Evolutionary conservation across 2,888 invertebrate species (phyloP), one percentile per base, ranked within the genome.

Genomic region (Amblyjoppa fuscipennis): DNA sequence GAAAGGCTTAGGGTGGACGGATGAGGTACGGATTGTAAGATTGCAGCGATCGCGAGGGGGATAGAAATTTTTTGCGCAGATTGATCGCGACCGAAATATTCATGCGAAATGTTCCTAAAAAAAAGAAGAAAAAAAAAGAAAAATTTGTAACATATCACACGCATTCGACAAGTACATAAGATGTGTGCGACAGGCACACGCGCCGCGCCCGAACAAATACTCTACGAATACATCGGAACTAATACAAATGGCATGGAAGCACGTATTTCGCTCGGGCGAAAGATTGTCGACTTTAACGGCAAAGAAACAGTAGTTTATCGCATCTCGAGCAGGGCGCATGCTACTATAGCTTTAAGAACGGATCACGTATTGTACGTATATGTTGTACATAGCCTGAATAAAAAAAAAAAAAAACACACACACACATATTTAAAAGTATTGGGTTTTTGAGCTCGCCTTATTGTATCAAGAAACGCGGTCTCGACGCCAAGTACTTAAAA

Each of bases 381-480:
- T 93, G 93, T 93, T 93, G 93, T 93, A 93, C 90, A 93, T 93
- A 93, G 93, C 92, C 93, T 93, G 93, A 93, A 93, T 93, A 93
- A 93, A 93, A 88, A 93, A 93, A 61, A 59, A 59, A 20, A 59
- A 20, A 20, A 20, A 20, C 0, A 53, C 16, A 20, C 7, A 56
- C 7, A 59, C 25, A 59, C 92, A 93, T 93, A 93, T 93, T 93
- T 93, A 93, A 93, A 93, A 92, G 89, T 92, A 92, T 80, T 74
- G 41, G 5, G 49, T 74, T 66, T 16, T 45, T 41, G 20, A 59
- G 16, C 28, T 28, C 56, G 11, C 25, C n/a, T 20, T 20, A 20
- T 20, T 20, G 20, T 20, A 20, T 20, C 20, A 20, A 20, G 6
- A 2, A 4, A 34, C 34, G 34, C 34, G 34, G 4, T 4, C 34